Evolutionary conservation across 2,797 vertebrate genomes (phyloP), one percentile per base, ranked within the genome.

Genomic region (Leptoclinus maculatus): DNA sequence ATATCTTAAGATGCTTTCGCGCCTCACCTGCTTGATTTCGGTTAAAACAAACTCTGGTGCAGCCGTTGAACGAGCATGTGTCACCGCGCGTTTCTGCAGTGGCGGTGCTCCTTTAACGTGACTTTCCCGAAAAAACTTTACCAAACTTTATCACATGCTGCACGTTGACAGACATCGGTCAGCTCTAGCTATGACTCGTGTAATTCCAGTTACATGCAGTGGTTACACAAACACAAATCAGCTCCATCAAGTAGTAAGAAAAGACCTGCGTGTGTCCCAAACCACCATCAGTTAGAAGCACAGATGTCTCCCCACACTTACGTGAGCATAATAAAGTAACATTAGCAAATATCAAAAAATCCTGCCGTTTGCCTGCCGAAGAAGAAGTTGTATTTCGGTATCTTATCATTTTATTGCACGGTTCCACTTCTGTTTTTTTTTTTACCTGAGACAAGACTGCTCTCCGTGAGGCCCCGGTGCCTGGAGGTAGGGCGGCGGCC

Each of bases 381-480:
- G 6, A 32, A 47, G 29, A 10, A 47, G 43, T 19, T 41, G 53
- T 0, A 38, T 7, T 25, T 63, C 16, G 34, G 36, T 29, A 27
- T 45, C 36, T 39, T 0, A 58, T 23, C 36, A 47, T 17, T n/a
- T 21, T 3, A 21, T 29, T 41, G 7, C 49, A 69, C 27, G 36
- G 5, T n/a, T 51, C 21, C 17, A 25, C 2, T 36, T 66, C 1
- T 29, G 36, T n/a, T 2, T 7, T 14, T 38, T n/a, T 2, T 7
- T 14, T 38, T 73, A 99, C 98, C 98, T 98, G 96, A 97, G 97
- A 84, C 94, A 95, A 0, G 97, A 94, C 82, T 94, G 95, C 63
- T 97, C 96, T 2, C 94, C 91, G 0, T 95, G 96, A 72, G 95
- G 90, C 78, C 91, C 93, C 27, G 96, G 93, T 16, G 92, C 71